phyloP scores from a whole-genome alignment of 2,113 vertebrate genomes.

The Pimephales promelas region DNA sequence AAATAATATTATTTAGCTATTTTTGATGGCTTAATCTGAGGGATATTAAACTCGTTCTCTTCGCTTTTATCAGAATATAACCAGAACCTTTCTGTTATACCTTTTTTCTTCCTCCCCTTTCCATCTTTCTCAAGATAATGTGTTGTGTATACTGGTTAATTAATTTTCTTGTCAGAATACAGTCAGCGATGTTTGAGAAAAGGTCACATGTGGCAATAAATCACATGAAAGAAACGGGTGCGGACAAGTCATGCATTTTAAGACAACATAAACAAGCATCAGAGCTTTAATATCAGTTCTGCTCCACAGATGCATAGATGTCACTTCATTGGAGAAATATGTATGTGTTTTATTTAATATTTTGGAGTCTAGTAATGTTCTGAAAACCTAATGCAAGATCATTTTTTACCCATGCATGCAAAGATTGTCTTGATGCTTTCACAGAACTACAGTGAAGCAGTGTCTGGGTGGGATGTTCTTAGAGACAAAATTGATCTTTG shows the following conservation, averaged over 20 bases:
- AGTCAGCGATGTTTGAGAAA: constrained; percentile 2
- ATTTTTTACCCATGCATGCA: not conserved
- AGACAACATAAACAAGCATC: not conserved
- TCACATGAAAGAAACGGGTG: not conserved
- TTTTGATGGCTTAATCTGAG: not conserved
- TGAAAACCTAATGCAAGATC: not conserved
- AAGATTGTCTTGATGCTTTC: not conserved
- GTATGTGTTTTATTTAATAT: not conserved
- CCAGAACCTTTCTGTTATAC: not conserved
- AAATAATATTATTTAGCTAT: not conserved
- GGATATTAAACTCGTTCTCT: not conserved
- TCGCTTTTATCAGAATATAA: not conserved
- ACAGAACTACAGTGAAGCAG: not conserved
- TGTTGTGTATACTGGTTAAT: not conserved
- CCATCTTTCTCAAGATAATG: not conserved
- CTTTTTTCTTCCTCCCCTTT: not conserved
- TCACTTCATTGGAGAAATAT: not conserved
- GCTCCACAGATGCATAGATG: not conserved
- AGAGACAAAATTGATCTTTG: too few relatives aligned
- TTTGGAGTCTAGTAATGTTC: not conserved
- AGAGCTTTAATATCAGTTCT: not conserved
- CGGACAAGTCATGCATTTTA: not conserved
- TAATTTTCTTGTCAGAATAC: constrained; percentile 6
- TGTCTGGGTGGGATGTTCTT: too few relatives aligned
- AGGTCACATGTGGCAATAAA: constrained; percentile 17